Percentiles rank a stretch among this genome's conserved stretches.
Conservation (phyloP, 1,140 invertebrate species). For the Eupristina koningsbergeri region DNA sequence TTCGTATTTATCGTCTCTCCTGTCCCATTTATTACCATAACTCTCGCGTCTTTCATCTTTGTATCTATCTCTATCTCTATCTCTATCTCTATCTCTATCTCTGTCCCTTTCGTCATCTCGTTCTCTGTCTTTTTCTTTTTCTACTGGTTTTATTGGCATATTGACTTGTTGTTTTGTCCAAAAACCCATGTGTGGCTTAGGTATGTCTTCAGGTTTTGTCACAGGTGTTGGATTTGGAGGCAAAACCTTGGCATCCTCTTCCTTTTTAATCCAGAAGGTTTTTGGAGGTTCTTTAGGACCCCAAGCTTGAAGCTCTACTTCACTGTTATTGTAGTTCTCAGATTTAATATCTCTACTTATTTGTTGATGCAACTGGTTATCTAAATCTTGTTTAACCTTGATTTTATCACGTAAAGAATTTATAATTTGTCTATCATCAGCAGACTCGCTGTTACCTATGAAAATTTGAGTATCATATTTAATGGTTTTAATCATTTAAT, state of each 20-base stretch:
- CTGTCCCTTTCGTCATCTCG: constrained; percentile 57
- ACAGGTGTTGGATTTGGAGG: constrained; percentile 49
- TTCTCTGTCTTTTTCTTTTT: constrained; percentile 59
- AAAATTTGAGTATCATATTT: background rate
- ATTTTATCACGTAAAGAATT: constrained; percentile 70
- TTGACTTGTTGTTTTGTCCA: constrained; percentile 73
- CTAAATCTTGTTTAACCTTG: constrained; percentile 71
- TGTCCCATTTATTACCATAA: constrained; percentile 41
- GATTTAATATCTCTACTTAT: background rate
- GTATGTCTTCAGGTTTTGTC: constrained; percentile 69
- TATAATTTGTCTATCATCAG: constrained; percentile 64
- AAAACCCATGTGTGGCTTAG: constrained; percentile 72
- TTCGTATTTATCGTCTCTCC: constrained; percentile 38
- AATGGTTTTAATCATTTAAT: background rate
- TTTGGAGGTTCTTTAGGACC: constrained; percentile 71
- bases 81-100: constrained; percentile 64
- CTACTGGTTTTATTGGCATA: constrained; percentile 65
- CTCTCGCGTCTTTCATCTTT: constrained; percentile 45
- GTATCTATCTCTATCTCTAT: constrained; percentile 63
- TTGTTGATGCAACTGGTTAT: constrained; percentile 36
- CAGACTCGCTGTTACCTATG: constrained; percentile 4
- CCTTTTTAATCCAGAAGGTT: constrained; percentile 71
- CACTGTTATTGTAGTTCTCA: constrained; percentile 29
- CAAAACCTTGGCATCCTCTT: constrained; percentile 65
- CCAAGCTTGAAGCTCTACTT: constrained; percentile 66